phyloP scores from a whole-genome alignment of 2,113 vertebrate genomes.

The Onychostoma macrolepis region DNA sequence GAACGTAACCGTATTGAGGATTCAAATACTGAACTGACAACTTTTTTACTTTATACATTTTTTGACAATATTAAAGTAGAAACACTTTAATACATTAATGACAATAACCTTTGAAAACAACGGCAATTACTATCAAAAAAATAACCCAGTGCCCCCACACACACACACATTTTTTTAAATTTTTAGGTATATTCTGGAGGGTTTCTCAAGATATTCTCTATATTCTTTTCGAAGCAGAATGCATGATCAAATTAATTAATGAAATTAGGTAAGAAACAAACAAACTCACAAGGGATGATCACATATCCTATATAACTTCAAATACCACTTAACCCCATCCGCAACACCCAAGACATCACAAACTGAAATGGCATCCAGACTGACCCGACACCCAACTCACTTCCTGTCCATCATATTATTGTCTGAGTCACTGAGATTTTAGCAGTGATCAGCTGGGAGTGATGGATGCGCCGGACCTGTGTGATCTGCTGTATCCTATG shows the following conservation, averaged over 20 bases:
- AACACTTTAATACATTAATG: neutral
- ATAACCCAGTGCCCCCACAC: too few relatives aligned
- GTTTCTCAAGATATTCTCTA: neutral
- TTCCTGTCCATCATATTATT: neutral
- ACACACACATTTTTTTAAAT: too few relatives aligned
- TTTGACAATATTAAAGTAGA: neutral
- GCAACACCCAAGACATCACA: neutral
- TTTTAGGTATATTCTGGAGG: too few relatives aligned
- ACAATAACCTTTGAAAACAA: neutral
- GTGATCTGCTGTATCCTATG: constrained; percentile 44
- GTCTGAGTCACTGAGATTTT: constrained; percentile 18
- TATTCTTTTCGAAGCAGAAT: neutral
- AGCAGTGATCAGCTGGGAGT: constrained; percentile 37
- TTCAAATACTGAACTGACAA: too few relatives aligned
- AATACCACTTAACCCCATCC: neutral
- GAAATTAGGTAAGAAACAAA: neutral
- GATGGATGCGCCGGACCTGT: constrained; percentile 46
- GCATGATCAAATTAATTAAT: neutral
- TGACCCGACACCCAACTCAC: neutral
- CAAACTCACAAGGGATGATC: neutral
- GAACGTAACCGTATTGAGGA: too few relatives aligned
- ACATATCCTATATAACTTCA: neutral
- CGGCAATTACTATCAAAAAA: neutral
- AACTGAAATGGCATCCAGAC: neutral
- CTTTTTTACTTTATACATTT: neutral